Conservation (phyloP, 2,797 vertebrate species). For the Acanthurus lineatus region DNA sequence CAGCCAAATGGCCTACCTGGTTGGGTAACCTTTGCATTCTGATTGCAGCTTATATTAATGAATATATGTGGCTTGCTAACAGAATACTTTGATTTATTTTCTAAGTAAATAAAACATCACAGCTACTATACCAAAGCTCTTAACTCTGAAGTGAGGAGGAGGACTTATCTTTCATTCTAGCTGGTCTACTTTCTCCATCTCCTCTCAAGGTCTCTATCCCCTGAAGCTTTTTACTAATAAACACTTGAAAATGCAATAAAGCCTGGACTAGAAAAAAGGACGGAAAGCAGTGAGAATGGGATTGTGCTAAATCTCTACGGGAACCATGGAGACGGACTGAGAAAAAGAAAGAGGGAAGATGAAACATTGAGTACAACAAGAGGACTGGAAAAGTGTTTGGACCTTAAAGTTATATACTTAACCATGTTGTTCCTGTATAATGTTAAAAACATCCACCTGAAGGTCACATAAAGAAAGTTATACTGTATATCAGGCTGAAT, state of each 20-base stretch:
- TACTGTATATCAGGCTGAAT: background rate
- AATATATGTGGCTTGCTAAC: background rate
- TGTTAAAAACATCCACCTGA: background rate
- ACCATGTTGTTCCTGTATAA: background rate
- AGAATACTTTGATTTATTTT: background rate
- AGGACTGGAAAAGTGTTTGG: slow-evolving; percentile 11
- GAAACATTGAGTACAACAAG: slow-evolving; percentile 18
- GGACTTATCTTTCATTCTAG: slow-evolving; percentile 38
- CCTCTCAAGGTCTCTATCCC: slow-evolving; percentile 34
- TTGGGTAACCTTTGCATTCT: too few species aligned
- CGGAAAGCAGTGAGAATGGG: slow-evolving; percentile 30
- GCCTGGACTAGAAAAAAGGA: slow-evolving; percentile 25
- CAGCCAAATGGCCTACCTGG: too few species aligned
- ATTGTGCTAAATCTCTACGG: slow-evolving; percentile 41
- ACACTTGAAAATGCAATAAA: slow-evolving; percentile 43
- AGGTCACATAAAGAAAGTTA: background rate
- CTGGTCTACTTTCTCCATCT: slow-evolving; percentile 4
- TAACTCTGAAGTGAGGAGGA: slow-evolving; percentile 31
- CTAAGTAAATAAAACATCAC: slow-evolving; percentile 20
- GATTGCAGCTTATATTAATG: background rate
- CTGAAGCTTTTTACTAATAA: slow-evolving; percentile 52
- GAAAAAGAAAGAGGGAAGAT: slow-evolving; percentile 24
- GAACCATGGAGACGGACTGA: slow-evolving; percentile 14
- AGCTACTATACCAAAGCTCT: background rate
- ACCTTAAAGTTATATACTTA: slow-evolving; percentile 3